Evolutionary conservation across 2,888 invertebrate species (phyloP), one percentile per base, ranked within the genome.

Genomic region (Lithosia quadra): DNA sequence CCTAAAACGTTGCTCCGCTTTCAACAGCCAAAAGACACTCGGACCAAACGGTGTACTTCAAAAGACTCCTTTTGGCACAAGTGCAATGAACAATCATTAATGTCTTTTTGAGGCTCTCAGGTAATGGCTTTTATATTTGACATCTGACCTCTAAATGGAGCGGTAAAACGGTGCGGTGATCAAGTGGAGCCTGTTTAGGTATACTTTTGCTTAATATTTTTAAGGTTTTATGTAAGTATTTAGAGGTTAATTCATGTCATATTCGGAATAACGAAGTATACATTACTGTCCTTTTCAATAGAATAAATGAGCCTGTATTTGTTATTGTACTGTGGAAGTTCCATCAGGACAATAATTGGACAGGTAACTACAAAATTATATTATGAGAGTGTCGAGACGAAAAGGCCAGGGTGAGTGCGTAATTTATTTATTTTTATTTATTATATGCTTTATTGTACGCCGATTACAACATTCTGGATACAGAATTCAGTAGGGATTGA

Each of bases 1-100:
- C 74, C 78, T 80, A 80, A 87, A 88, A 88, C 77, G 81, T 71
- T 78, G 82, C 84, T 82, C 74, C 71, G 81, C 81, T 85, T 83
- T 88, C 82, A 83, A 77, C 69, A 75, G 69, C 75, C 78, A 81
- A 87, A 84, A 85, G 88, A 86, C 84, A 84, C 86, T 88, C 78
- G 74, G 67, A 60, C 72, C 80, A 79, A 65, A 81, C 83, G 82
- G 82, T 80, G 82, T 81, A 77, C 85, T 80, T 84, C 76, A 86
- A 86, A 86, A 86, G 83, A 80, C 78, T 80, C 69, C 77, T 77
- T 82, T 81, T 66, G 73, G 73, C 74, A 80, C 84, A 85, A 87
- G 86, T 86, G 86, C 82, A 82, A 78, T 82, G 83, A 85, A 84
- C 84, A 84, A 77, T 82, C 84, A 85, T 86, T 86, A 78, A 74